Base-by-base conservation (phyloP, 2,888 invertebrate genomes). In the Nomada flava region DNA sequence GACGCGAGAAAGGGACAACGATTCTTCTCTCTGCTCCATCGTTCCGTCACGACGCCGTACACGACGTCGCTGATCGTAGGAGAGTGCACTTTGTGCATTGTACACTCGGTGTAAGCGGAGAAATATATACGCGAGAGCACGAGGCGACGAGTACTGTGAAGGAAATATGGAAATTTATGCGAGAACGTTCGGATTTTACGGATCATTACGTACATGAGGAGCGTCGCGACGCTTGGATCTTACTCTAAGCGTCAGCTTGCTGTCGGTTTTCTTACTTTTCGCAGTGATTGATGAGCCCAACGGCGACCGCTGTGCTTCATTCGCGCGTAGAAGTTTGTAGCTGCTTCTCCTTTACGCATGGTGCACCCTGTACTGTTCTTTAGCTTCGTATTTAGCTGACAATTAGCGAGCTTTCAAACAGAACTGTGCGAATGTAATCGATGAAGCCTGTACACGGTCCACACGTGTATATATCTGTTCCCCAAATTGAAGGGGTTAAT, bases 141-240 rank as follows among this genome's bases (percentile, higher is more conserved):
- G 47, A 53, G 53, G 26, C 53, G 20, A 65, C 29, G 20, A 4
- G 23, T 13, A 18, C 47, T 4, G 47, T 2, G 53, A 36, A 9
- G 53, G 62, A 65, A 60, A 72, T 80, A 73, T 80, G 82, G 71
- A 81, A 80, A 83, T 83, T 83, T 70, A 65, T 65, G 60, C 70
- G 68, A 57, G 64, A 67, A 64, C 60, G 63, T 59, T 82, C 42
- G 72, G 63, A 72, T 83, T 82, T 82, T 73, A 75, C 67, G 70
- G 77, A 75, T 72, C 69, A 79, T 82, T 76, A 76, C 53, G 81
- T 47, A 11, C 42, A 52, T 26, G 18, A 5, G 23, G 47, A 20
- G 52, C 44, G 52, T 4, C 57, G 55, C 72, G 52, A 13, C 55
- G 29, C 20, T n/a, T n/a, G 42, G 44, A 71, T 57, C 64, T 76